Base-by-base conservation (phyloP, 2,113 vertebrate species). In the Sigmodon hispidus region DNA sequence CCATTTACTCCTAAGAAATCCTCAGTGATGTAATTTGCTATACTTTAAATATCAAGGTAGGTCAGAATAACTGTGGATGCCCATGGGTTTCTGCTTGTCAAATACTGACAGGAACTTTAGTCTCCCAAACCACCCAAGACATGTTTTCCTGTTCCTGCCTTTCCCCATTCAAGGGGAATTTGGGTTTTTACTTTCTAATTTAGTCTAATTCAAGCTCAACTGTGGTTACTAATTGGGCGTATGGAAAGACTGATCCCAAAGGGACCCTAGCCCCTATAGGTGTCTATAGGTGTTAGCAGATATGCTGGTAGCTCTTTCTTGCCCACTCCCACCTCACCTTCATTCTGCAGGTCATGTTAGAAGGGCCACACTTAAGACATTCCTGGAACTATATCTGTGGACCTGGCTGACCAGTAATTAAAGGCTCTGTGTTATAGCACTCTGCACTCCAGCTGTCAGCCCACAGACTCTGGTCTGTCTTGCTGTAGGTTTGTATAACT, bases 381-480 rank as follows among this genome's bases (percentile, higher is more conserved):
- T 81, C 61, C 76, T 95, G 90, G 87, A 91, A 91, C 48, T 85
- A 83, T 52, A 24, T 43, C 5, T 10, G 0, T 59, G 70, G 1
- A 55, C 50, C 48, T 67, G 31, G 31, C 16, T 55, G 69, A 69
- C 40, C 40, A 24, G 1, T 48, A 80, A 10, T 73, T n/a, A 34
- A 67, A 57, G 61, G 24, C 19, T 90, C 4, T 0, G 0, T 52
- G 36, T 34, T 72, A 36, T 87, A 52, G 26, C 69, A 8, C 40
- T 63, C n/a, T 22, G 87, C 59, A 15, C 75, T 75, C 50, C 7
- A 2, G 0, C 36, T 22, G 13, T 65, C 26, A 22, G 7, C 7
- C 1, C 43, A 26, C 7, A 0, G 29, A 0, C 7, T 12, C 5
- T 19, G 10, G 0, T 24, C 22, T 13, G 48, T 24, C 0, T 2